Percentiles rank a stretch among this genome's conserved stretches.
These are phyloP conservation scores for Triplophysa bombifrons DNA, from an alignment of 2,797 vertebrate genomes.

Conservation along the genomic window DNA sequence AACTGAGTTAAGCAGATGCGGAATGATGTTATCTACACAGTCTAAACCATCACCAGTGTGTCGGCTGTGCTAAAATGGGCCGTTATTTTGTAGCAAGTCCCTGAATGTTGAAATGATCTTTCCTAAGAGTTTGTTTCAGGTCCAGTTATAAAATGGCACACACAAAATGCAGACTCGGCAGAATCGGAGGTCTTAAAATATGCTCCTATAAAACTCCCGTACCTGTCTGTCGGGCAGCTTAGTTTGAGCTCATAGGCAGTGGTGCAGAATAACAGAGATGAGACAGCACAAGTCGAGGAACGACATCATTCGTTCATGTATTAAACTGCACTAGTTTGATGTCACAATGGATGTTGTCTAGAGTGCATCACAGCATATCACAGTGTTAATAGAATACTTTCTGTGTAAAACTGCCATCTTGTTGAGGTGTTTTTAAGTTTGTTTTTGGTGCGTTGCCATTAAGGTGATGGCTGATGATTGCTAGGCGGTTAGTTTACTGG, in stretches of 20 bases:
- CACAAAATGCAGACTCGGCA: background rate
- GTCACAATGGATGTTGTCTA: background rate
- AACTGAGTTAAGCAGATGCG: too few species aligned
- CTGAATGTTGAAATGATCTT: conserved; percentile 1
- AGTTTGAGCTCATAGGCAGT: background rate
- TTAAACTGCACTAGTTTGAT: background rate
- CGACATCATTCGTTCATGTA: background rate
- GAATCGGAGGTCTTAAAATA: conserved; percentile 3
- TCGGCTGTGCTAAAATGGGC: background rate
- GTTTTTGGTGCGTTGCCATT: too few species aligned
- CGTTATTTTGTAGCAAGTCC: background rate
- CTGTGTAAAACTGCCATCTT: background rate
- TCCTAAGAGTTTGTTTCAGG: background rate
- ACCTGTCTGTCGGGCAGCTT: background rate
- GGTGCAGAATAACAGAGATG: background rate
- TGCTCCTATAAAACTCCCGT: background rate
- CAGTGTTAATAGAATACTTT: background rate
- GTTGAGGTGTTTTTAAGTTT: too few species aligned
- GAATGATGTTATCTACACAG: background rate
- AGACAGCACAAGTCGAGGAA: background rate
- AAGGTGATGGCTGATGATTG: too few species aligned
- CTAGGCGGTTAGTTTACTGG: too few species aligned
- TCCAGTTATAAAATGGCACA: background rate
- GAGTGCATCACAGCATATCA: background rate
- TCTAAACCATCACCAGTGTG: background rate